These are phyloP conservation scores for Venturia canescens DNA, from an alignment of 1,140 invertebrate species.

Conservation along the genomic window DNA sequence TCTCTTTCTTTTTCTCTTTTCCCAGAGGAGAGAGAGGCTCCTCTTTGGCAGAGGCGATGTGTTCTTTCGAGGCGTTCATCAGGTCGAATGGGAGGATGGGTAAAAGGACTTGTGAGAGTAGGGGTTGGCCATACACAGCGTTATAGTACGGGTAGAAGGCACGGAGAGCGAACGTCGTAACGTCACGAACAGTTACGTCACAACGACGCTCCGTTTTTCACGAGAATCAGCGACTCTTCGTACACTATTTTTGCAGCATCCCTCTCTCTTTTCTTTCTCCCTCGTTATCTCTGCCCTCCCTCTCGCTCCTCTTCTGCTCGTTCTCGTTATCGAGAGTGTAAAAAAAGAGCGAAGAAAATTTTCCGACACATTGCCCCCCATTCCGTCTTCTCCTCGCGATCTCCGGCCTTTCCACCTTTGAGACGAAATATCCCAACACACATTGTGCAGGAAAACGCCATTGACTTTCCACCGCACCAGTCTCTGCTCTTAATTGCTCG, in stretches of 20 bases:
- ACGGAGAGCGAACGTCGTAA: constrained; percentile 44
- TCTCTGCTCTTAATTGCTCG: neutral
- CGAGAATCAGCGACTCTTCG: constrained; percentile 8
- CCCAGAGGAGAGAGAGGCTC: neutral
- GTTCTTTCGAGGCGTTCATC: neutral
- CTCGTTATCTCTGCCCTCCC: neutral
- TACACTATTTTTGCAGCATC: constrained; percentile 5
- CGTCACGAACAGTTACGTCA: constrained; percentile 45
- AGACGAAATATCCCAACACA: neutral
- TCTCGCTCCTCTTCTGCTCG: neutral
- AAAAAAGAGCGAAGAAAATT: constrained; percentile 13
- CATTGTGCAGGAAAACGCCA: constrained; percentile 4
- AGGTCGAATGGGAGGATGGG: constrained; percentile 40
- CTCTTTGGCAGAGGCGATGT: constrained; percentile 34
- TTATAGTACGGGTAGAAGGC: neutral
- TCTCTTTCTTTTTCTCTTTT: neutral
- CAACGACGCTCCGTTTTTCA: constrained; percentile 16
- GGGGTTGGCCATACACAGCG: constrained; percentile 20
- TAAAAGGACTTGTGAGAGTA: constrained; percentile 29
- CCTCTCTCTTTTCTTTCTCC: constrained; percentile 1
- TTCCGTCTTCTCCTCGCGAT: neutral
- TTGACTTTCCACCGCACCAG: constrained; percentile 5
- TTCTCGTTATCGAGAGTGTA: neutral
- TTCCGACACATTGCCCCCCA: neutral
- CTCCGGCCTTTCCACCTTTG: neutral